A percentile compares a stretch with the other conserved stretches of the same genome.
Evolutionary conservation across 2,888 invertebrate species (phyloP).

Genomic region (Limnephilus auricula): DNA sequence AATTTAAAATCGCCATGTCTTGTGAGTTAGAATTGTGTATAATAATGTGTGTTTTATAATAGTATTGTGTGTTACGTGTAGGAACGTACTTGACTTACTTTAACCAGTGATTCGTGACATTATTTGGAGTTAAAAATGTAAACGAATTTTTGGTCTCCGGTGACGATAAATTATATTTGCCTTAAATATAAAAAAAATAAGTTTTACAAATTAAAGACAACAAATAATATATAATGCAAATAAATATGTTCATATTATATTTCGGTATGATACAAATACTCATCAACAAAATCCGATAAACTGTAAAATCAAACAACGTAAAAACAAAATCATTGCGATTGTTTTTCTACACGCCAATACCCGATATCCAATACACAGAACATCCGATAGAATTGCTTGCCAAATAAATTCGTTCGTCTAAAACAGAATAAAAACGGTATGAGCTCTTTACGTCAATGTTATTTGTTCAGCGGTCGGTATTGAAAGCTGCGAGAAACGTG

Average conservation of each 20-base stretch:
- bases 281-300: not conserved
- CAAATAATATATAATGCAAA: too few relatives aligned
- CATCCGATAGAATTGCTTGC: not conserved
- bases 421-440: not conserved
- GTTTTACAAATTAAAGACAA: too few relatives aligned
- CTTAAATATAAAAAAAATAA: too few relatives aligned
- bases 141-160: too few relatives aligned
- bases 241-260: not conserved
- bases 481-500: conserved; percentile 31
- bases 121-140: too few relatives aligned
- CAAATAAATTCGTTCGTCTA: not conserved
- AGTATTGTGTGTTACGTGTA: too few relatives aligned
- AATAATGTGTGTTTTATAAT: too few relatives aligned
- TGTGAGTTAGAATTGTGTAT: too few relatives aligned
- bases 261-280: not conserved
- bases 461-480: conserved; percentile 21
- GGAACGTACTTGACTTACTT: too few relatives aligned
- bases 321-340: not conserved
- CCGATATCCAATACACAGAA: not conserved
- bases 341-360: not conserved
- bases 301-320: not conserved
- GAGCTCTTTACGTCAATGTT: conserved; percentile 13
- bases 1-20: too few relatives aligned
- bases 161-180: too few relatives aligned
- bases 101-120: too few relatives aligned